These are phyloP conservation scores for Gorsachius magnificus DNA, from an alignment of 2,797 vertebrate genomes.

Conservation along the genomic window DNA sequence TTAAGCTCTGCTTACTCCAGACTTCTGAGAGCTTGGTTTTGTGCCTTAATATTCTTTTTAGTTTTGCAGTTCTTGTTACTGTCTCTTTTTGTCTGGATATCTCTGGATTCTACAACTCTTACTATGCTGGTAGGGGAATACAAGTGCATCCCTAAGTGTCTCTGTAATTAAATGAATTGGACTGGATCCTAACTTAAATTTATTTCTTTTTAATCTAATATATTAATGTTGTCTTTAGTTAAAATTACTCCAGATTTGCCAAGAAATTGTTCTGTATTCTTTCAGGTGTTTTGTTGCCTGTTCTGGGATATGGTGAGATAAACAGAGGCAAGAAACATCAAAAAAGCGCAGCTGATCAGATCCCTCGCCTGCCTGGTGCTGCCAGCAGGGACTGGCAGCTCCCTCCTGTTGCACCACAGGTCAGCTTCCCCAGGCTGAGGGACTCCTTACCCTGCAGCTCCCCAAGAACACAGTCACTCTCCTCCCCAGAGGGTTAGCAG, in stretches of 20 bases:
- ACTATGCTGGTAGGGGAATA: background rate
- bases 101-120: background rate
- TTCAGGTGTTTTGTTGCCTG: background rate
- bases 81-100: background rate
- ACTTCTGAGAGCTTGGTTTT: background rate
- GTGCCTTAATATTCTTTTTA: background rate
- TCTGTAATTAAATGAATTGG: background rate
- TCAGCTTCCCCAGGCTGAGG: background rate
- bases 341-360: background rate
- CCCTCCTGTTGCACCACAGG: background rate
- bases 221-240: background rate
- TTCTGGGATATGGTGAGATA: background rate
- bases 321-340: background rate
- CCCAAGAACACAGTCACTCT: accelerated
- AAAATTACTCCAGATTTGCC: background rate
- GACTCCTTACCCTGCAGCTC: background rate
- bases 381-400: background rate
- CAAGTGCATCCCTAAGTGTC: background rate
- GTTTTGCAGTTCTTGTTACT: background rate
- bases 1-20: background rate
- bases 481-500: background rate
- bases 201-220: background rate
- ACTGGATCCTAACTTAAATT: background rate
- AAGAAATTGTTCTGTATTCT: background rate
- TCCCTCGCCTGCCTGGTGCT: background rate